Evolutionary conservation across 1,140 invertebrate species (phyloP).

Genomic region (Pseudachorutes palmiensis): DNA sequence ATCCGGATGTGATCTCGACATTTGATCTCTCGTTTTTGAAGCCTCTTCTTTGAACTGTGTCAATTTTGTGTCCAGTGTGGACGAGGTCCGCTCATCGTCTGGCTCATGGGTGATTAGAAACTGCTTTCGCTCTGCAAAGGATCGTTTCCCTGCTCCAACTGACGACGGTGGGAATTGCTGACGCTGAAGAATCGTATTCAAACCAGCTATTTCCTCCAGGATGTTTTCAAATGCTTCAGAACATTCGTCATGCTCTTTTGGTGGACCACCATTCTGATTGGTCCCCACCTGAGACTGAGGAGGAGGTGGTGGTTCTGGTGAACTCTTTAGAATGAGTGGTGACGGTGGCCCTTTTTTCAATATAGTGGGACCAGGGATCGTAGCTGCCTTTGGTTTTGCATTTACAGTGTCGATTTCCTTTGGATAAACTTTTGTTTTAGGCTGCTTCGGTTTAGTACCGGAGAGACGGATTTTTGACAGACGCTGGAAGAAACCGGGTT

Average conservation of each 20-base stretch:
- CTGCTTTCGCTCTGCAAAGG: constrained; percentile 33
- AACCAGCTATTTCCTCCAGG: constrained; percentile 37
- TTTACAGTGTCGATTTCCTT: constrained; percentile 22
- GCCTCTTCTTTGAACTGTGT: constrained; percentile 34
- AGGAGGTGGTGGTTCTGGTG: neutral
- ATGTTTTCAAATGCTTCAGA: constrained; percentile 36
- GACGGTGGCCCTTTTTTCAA: constrained; percentile 12
- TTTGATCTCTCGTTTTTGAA: constrained; percentile 20
- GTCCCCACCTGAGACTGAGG: too few species aligned
- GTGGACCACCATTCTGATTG: constrained; percentile 14
- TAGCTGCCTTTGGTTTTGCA: neutral
- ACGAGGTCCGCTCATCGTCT: neutral
- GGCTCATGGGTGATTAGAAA: constrained; percentile 18
- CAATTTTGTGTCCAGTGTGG: constrained; percentile 31
- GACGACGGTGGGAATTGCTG: neutral
- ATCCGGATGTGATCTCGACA: constrained; percentile 37
- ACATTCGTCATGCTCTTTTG: constrained; percentile 13
- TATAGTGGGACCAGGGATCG: neutral
- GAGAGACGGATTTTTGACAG: constrained; percentile 33
- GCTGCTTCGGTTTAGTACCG: constrained; percentile 26
- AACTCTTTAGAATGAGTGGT: neutral
- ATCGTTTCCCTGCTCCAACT: constrained; percentile 7
- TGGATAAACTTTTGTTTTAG: constrained; percentile 35
- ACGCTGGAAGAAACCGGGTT: constrained; percentile 36
- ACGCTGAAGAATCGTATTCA: constrained; percentile 30